These are phyloP conservation scores for Dynastes hyllus DNA, from an alignment of 2,888 invertebrate genomes.

Conservation along the genomic window DNA sequence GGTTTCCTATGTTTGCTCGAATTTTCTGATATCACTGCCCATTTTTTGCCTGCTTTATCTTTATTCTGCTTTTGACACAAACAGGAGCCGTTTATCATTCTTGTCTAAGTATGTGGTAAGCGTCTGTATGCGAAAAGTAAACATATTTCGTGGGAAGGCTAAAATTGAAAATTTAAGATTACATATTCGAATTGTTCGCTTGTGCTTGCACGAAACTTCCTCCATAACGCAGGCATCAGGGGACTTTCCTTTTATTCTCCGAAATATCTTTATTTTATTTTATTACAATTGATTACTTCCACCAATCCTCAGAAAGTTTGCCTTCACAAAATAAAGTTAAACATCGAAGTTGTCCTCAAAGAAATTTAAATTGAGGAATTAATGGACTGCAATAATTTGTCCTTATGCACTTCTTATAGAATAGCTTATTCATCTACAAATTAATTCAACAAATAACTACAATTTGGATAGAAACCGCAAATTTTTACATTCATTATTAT, in stretches of 20 bases:
- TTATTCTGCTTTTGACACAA: slow-evolving; percentile 37
- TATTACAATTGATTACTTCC: neutral
- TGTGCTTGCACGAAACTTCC: neutral
- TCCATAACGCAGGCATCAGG: neutral
- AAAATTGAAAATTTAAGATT: neutral
- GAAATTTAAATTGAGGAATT: too few species aligned
- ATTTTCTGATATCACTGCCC: slow-evolving; percentile 16
- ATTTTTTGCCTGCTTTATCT: slow-evolving; percentile 26
- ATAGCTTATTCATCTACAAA: too few species aligned
- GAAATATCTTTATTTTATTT: neutral
- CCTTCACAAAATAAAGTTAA: too few species aligned
- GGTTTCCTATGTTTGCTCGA: slow-evolving; percentile 37
- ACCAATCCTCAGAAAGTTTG: too few species aligned
- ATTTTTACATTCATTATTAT: too few species aligned
- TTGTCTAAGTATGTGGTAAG: neutral
- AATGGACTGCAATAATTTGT: too few species aligned
- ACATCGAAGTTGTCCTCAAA: too few species aligned
- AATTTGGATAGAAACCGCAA: too few species aligned
- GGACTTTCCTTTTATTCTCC: too few species aligned
- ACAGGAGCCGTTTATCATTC: slow-evolving; percentile 17
- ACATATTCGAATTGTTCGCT: neutral
- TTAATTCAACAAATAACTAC: too few species aligned
- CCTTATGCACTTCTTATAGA: too few species aligned
- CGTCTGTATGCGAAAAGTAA: slow-evolving; percentile 4
- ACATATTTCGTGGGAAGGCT: neutral